Conservation (phyloP, 1,140 invertebrate species). For the Gonioctena quinquepunctata region DNA sequence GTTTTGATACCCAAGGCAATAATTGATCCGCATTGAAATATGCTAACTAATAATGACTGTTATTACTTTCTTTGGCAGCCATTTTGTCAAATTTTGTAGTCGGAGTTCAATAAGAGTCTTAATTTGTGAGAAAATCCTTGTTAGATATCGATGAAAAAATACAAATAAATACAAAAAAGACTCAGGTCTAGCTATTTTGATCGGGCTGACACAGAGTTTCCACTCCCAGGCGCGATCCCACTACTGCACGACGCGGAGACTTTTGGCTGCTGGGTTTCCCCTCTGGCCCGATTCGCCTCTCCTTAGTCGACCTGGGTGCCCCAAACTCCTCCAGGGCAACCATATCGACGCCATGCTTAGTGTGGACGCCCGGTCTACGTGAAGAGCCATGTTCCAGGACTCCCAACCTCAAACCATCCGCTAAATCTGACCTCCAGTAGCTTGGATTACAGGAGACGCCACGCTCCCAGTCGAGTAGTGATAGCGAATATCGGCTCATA, state of each 20-base stretch:
- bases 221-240: constrained; percentile 97
- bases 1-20: too few relatives aligned
- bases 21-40: too few relatives aligned
- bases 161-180: constrained; percentile 66
- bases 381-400: constrained; percentile 67
- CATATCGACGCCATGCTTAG: constrained; percentile 94
- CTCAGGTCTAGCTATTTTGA: constrained; percentile 83
- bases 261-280: constrained; percentile 97
- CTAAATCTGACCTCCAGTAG: constrained; percentile 84
- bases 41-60: too few relatives aligned
- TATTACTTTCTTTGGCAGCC: too few relatives aligned
- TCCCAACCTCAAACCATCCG: constrained; percentile 87
- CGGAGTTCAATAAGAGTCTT: too few relatives aligned
- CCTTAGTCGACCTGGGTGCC: constrained; percentile 87
- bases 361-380: constrained; percentile 84
- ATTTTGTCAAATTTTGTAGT: too few relatives aligned
- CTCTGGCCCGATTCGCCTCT: constrained; percentile 95
- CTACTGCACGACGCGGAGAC: constrained; percentile 94
- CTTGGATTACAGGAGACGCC: constrained; percentile 92
- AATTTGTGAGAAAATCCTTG: too few relatives aligned
- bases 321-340: constrained; percentile 77
- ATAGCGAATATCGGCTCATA: too few relatives aligned
- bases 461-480: constrained; percentile 74
- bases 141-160: too few relatives aligned
- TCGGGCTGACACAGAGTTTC: constrained; percentile 77